A percentile compares a stretch with the other conserved stretches of the same genome.
Evolutionary conservation across 2,113 vertebrate genomes (phyloP).

Genomic region (Podarcis cretensis): DNA sequence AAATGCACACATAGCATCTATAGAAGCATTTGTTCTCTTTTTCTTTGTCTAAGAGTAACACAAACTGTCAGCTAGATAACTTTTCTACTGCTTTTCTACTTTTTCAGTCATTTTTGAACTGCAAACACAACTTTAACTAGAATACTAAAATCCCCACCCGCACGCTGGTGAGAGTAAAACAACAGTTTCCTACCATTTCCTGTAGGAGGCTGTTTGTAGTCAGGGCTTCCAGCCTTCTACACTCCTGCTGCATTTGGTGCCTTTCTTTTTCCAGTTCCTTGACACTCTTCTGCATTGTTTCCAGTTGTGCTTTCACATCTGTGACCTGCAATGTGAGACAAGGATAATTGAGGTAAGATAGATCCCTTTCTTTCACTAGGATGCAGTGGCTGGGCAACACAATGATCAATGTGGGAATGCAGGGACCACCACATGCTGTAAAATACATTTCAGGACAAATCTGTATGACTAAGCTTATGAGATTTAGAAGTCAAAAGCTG

Average conservation of each 20-base stretch:
- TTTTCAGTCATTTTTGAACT: not conserved
- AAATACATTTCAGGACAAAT: not conserved
- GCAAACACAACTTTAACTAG: not conserved
- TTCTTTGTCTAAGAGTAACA: not conserved
- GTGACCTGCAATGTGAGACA: constrained; percentile 65
- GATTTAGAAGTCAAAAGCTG: not conserved
- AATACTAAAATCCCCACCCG: not conserved
- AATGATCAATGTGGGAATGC: not conserved
- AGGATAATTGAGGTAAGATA: not conserved
- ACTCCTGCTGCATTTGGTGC: not conserved
- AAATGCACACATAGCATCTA: too few species aligned
- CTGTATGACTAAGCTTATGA: too few species aligned
- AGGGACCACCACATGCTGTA: too few species aligned
- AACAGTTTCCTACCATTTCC: constrained; percentile 61
- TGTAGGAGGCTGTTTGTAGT: not conserved
- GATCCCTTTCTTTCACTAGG: not conserved
- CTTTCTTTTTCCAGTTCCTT: constrained; percentile 41
- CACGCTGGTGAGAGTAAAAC: not conserved
- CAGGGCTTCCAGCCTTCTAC: rapidly evolving
- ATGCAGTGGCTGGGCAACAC: not conserved
- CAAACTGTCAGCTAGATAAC: not conserved
- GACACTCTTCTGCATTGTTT: constrained; percentile 13
- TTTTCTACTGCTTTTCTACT: not conserved
- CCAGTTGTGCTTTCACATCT: constrained; percentile 71
- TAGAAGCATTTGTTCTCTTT: not conserved